These are phyloP conservation scores for Aphelinus certus DNA, from an alignment of 1,140 invertebrate species.

Conservation along the genomic window DNA sequence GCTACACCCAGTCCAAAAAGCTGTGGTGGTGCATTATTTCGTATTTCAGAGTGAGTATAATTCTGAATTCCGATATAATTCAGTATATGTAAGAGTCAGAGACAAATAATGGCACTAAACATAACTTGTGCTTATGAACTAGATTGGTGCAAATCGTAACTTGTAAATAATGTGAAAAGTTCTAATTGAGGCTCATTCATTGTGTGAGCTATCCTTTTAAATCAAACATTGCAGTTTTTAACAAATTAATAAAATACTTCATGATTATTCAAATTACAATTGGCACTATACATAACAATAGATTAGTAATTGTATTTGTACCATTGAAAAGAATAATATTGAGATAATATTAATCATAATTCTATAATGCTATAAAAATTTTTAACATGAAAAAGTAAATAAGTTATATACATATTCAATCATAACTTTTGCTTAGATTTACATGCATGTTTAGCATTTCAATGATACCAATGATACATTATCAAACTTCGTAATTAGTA, in stretches of 20 bases:
- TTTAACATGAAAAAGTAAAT: constrained; percentile 28
- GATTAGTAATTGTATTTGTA: constrained; percentile 20
- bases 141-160: constrained; percentile 21
- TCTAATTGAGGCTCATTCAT: no score
- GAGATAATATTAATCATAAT: constrained; percentile 8
- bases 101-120: neutral
- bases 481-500: constrained; percentile 32
- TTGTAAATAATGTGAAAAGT: neutral
- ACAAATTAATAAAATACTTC: neutral
- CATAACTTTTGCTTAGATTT: constrained; percentile 34
- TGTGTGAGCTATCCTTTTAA: neutral
- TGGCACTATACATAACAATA: constrained; percentile 23
- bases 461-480: constrained; percentile 23
- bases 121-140: constrained; percentile 9
- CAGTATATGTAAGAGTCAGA: no score
- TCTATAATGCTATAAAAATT: constrained; percentile 1
- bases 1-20: constrained; percentile 62
- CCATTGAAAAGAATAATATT: constrained; percentile 2
- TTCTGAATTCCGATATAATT: neutral
- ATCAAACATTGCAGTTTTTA: neutral
- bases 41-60: constrained; percentile 71
- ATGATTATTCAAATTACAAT: neutral
- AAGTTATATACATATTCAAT: constrained; percentile 9
- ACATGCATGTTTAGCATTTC: constrained; percentile 37
- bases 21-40: constrained; percentile 64